Conservation (phyloP, 2,888 invertebrate genomes). For the Leptura quadrifasciata region DNA sequence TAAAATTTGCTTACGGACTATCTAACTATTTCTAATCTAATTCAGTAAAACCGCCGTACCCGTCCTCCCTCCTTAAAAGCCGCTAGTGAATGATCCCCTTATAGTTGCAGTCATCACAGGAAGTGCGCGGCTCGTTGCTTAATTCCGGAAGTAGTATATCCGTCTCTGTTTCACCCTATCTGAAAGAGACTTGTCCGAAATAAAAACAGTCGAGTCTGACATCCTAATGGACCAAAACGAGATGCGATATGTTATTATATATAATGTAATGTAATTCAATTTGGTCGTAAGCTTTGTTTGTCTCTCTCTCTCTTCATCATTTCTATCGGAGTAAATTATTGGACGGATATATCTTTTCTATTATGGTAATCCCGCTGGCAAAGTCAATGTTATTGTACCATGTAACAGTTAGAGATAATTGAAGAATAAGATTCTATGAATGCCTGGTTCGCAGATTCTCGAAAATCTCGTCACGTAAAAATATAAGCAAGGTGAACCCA, state of each 20-base stretch:
- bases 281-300: slow-evolving; percentile 22
- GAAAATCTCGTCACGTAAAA: not conserved
- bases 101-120: slow-evolving; percentile 66
- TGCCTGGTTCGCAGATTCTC: not conserved
- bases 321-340: slow-evolving; percentile 30
- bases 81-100: slow-evolving; percentile 54
- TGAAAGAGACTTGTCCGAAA: slow-evolving; percentile 41
- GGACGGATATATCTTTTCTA: slow-evolving; percentile 23
- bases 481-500: not conserved
- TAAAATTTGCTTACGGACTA: not conserved
- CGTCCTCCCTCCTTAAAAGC: slow-evolving; percentile 13
- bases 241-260: slow-evolving; percentile 59
- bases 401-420: not conserved
- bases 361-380: slow-evolving; percentile 19
- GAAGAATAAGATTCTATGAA: not conserved
- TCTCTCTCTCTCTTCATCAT: slow-evolving; percentile 22
- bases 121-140: slow-evolving; percentile 66
- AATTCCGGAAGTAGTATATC: slow-evolving; percentile 66
- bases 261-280: slow-evolving; percentile 54
- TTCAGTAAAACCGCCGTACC: slow-evolving; percentile 4
- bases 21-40: not conserved
- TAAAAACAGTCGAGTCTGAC: slow-evolving; percentile 53
- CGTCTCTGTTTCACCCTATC: slow-evolving; percentile 58
- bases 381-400: not conserved
- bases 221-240: slow-evolving; percentile 54